phyloP scores from a whole-genome alignment of 2,888 invertebrate species.

The Hemaris fuciformis region DNA sequence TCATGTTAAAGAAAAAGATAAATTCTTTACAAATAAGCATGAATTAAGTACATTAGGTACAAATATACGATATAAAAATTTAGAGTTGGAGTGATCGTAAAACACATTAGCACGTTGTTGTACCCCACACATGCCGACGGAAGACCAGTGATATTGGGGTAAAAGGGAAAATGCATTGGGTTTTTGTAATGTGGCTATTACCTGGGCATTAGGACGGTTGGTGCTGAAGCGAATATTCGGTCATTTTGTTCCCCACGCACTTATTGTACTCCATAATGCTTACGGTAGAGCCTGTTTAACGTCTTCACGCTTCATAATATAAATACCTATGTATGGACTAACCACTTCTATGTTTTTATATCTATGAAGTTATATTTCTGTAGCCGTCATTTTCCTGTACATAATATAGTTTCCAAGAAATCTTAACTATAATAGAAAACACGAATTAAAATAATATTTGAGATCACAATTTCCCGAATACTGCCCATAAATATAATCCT shows the following conservation, averaged over 20 bases:
- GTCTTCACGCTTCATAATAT: slow-evolving; percentile 21
- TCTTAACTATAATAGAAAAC: too few species aligned
- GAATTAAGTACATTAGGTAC: slow-evolving; percentile 40
- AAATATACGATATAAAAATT: slow-evolving; percentile 34
- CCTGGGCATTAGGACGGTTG: slow-evolving; percentile 58
- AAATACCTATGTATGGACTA: not conserved
- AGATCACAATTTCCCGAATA: not conserved
- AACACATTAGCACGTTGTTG: slow-evolving; percentile 76
- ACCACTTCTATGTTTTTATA: too few species aligned
- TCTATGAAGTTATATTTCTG: too few species aligned
- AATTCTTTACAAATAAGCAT: slow-evolving; percentile 25
- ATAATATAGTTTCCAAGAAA: too few species aligned
- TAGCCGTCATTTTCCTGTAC: too few species aligned
- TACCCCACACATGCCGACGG: slow-evolving; percentile 40
- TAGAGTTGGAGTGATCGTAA: slow-evolving; percentile 54
- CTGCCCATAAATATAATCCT: not conserved
- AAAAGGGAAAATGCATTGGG: slow-evolving; percentile 71
- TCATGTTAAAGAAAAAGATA: too few species aligned
- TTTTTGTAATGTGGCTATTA: slow-evolving; percentile 77
- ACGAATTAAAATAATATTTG: too few species aligned
- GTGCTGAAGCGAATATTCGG: slow-evolving; percentile 41
- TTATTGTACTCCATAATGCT: slow-evolving; percentile 49
- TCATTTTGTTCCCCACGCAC: slow-evolving; percentile 50
- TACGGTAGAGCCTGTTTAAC: slow-evolving; percentile 45
- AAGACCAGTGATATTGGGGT: slow-evolving; percentile 54